These are phyloP conservation scores for Dunckerocampus dactyliophorus DNA, from an alignment of 2,113 vertebrate species.

Conservation along the genomic window DNA sequence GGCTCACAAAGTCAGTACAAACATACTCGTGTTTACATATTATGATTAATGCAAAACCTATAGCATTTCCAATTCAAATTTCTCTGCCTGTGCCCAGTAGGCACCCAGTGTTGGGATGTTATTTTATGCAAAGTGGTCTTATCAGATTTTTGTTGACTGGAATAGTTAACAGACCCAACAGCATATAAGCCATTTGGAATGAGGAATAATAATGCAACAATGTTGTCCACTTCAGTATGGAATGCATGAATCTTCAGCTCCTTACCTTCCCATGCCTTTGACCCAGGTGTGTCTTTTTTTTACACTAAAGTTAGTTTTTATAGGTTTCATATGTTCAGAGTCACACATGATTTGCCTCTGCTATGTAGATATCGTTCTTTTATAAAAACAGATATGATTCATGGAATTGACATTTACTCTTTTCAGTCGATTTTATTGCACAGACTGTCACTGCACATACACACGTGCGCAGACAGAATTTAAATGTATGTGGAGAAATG, in stretches of 20 bases:
- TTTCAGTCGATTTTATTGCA: neutral
- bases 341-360: no score
- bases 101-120: neutral
- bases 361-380: no score
- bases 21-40: neutral
- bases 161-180: neutral
- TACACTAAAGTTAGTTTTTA: no score
- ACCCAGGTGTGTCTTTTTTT: no score
- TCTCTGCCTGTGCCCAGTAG: neutral
- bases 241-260: neutral
- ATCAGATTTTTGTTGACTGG: neutral
- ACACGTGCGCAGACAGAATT: neutral
- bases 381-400: no score
- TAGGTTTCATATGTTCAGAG: no score
- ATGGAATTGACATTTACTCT: no score
- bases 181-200: constrained; percentile 1
- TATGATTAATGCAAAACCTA: neutral
- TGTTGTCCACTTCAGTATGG: neutral
- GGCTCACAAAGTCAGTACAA: neutral
- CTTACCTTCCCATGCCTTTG: no score
- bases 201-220: neutral
- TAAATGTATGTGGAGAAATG: neutral
- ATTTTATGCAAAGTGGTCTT: neutral
- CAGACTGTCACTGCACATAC: neutral
- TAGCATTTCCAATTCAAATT: neutral